phyloP scores from a whole-genome alignment of 2,888 invertebrate species.

The Apamea epomidion region DNA sequence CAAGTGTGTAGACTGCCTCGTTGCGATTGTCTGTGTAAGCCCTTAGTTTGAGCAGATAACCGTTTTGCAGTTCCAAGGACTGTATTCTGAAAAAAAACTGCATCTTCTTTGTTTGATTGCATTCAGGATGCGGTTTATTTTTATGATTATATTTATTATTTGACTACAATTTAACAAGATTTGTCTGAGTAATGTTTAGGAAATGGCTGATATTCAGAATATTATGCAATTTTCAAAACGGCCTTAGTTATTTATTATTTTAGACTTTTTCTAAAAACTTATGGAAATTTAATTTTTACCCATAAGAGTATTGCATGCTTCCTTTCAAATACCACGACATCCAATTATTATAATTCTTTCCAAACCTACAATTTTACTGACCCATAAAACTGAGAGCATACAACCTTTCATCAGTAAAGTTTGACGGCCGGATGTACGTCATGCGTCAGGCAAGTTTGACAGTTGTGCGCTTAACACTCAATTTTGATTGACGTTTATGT shows the following conservation, averaged over 20 bases:
- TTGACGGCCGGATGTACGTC: slow-evolving; percentile 52
- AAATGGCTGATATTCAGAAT: too few species aligned
- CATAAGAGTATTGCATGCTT: background rate
- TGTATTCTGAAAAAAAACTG: background rate
- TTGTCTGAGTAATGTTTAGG: background rate
- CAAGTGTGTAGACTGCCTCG: background rate
- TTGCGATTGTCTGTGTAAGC: too few species aligned
- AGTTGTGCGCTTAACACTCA: slow-evolving; percentile 48
- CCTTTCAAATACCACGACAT: background rate
- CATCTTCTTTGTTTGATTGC: background rate
- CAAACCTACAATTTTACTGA: slow-evolving; percentile 11
- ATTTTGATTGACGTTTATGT: slow-evolving; percentile 59
- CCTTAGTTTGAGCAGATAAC: background rate
- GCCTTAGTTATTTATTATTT: background rate
- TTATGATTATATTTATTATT: background rate
- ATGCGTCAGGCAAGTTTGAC: slow-evolving; percentile 55
- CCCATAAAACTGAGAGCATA: slow-evolving; percentile 25
- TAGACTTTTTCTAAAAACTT: background rate
- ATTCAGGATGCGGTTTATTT: background rate
- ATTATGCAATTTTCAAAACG: background rate
- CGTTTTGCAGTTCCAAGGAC: background rate
- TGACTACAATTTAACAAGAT: background rate
- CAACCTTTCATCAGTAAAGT: slow-evolving; percentile 54
- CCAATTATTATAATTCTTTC: background rate
- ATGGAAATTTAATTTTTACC: background rate